Evolutionary conservation across 2,113 vertebrate species (phyloP).

Genomic region (Setophaga kirtlandii): DNA sequence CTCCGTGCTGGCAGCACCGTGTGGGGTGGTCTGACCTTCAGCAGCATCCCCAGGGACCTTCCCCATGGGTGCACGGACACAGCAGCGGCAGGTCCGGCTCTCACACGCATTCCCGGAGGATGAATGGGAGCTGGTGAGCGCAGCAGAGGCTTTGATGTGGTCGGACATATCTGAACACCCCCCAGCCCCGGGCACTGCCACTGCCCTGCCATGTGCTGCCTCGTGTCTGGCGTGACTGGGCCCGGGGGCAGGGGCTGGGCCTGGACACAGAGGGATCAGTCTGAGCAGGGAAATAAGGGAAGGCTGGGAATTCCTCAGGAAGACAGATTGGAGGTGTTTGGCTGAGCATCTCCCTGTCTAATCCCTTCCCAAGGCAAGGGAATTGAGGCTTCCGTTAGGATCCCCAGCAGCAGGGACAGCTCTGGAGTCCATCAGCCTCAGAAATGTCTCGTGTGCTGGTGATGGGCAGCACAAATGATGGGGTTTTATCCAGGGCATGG

Average conservation of each 20-base stretch:
- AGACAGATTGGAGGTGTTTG: not conserved
- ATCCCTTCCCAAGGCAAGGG: not conserved
- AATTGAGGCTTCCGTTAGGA: not conserved
- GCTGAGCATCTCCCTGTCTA: not conserved
- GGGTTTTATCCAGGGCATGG: not conserved
- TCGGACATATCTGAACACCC: not conserved
- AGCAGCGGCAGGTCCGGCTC: not conserved
- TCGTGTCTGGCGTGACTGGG: conserved; percentile 11
- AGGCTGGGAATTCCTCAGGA: not conserved
- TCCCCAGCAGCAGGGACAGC: not conserved
- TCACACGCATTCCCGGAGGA: not conserved
- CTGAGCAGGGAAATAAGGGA: not conserved
- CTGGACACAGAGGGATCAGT: not conserved
- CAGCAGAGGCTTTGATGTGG: not conserved
- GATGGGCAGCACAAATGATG: not conserved
- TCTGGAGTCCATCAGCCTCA: not conserved
- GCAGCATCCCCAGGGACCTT: not conserved
- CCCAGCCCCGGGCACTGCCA: not conserved
- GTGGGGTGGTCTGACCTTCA: not conserved
- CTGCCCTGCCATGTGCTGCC: conserved; percentile 32
- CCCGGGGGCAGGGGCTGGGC: not conserved
- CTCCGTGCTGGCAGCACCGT: not conserved
- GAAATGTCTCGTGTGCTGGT: accelerated
- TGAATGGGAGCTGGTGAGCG: not conserved
- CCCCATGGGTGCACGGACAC: accelerated